Conservation (phyloP, 2,113 vertebrate species). For the Burhinus oedicnemus region DNA sequence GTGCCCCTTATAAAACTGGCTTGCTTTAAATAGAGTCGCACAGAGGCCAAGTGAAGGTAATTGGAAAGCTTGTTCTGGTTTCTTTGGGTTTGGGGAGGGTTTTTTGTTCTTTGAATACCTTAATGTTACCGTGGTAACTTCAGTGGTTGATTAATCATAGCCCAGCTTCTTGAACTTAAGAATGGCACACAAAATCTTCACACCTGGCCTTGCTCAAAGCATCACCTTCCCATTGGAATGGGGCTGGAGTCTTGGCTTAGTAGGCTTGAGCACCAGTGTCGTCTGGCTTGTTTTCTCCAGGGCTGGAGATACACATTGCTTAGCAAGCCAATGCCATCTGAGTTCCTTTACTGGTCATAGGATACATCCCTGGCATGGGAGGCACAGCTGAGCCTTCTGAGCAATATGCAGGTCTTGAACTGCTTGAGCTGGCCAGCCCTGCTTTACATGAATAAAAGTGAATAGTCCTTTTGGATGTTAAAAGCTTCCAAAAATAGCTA, state of each 20-base stretch:
- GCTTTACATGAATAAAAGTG: conserved; percentile 10
- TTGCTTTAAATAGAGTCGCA: background rate
- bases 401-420: background rate
- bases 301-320: background rate
- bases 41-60: conserved; percentile 36
- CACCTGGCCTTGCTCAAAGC: background rate
- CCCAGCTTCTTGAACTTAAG: background rate
- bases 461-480: conserved; percentile 40
- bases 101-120: background rate
- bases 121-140: background rate
- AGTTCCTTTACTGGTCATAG: background rate
- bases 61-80: background rate
- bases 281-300: background rate
- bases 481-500: conserved; percentile 65
- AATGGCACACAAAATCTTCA: background rate
- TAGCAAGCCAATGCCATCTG: accelerated
- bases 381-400: background rate
- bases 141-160: background rate
- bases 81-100: background rate
- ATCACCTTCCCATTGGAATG: background rate
- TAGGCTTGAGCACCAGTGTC: background rate
- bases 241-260: background rate
- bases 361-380: background rate
- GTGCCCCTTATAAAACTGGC: background rate
- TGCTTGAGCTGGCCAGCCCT: background rate